Percentiles rank a stretch among this genome's conserved stretches.
These are phyloP conservation scores for Misgurnus mizolepis DNA, from an alignment of 2,113 vertebrate species.

Conservation along the genomic window DNA sequence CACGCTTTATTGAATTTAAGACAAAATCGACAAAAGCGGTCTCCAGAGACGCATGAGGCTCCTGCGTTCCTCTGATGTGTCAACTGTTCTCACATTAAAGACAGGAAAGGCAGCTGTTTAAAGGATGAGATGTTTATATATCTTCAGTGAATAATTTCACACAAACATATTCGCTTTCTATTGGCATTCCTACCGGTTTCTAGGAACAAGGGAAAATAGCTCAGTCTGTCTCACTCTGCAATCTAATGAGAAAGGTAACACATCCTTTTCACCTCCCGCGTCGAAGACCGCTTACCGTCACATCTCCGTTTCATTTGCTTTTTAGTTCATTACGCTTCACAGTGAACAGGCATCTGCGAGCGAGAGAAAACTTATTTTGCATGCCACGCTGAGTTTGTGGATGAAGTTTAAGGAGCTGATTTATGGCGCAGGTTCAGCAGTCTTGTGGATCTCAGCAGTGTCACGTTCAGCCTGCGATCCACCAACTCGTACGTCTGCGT, in stretches of 20 bases:
- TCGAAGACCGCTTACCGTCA: conserved; percentile 7
- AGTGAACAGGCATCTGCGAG: neutral
- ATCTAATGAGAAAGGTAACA: conserved; percentile 44
- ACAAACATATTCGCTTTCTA: conserved; percentile 23
- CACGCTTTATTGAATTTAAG: conserved; percentile 41
- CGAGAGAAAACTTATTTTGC: conserved; percentile 5
- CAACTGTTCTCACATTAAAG: conserved; percentile 38
- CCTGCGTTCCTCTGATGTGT: conserved; percentile 19
- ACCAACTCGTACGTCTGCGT: conserved; percentile 6
- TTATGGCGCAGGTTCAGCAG: conserved; percentile 22
- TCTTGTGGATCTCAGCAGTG: conserved; percentile 37
- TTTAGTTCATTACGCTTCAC: conserved; percentile 7
- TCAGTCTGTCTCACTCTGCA: conserved; percentile 14
- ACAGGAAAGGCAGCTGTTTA: conserved; percentile 1
- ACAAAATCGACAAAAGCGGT: conserved; percentile 34
- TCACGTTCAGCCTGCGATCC: conserved; percentile 20
- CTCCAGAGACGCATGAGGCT: neutral
- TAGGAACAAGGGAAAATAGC: neutral
- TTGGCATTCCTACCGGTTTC: neutral
- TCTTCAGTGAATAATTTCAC: conserved; percentile 23
- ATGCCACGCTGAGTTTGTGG: conserved; percentile 21
- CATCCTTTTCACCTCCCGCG: conserved; percentile 11
- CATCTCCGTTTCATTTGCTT: conserved; percentile 23
- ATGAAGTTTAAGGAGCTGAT: conserved; percentile 18
- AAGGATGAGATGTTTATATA: conserved; percentile 41